Evolutionary conservation across 2,113 vertebrate genomes (phyloP), one percentile per base, ranked within the genome.

Genomic region (Coregonus clupeaformis): DNA sequence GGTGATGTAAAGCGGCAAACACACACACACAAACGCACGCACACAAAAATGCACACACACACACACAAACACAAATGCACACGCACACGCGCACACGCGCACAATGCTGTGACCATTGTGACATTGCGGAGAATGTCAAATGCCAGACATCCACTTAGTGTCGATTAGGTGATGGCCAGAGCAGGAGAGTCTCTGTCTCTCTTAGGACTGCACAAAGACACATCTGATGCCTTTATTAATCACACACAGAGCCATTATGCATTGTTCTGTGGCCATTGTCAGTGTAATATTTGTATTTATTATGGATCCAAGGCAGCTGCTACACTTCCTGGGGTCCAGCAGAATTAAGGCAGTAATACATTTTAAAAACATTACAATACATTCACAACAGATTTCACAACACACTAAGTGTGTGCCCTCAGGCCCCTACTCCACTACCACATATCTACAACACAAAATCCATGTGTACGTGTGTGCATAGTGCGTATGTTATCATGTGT

Each of bases 131-230:
- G 4, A 60, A 70, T 77, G 71, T 77, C 73, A 74, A 16, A 52
- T 62, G 81, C 71, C 81, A 79, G 71, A 77, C 69, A 68, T 69
- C 32, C 77, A 77, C 76, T 82, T 32, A 74, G 57, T 22, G 27
- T 32, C 72, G 72, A 75, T 76, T 49, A 77, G 36, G 9, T 42
- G 36, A 42, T 42, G 72, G 64, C 32, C 14, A 12, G 16, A 68
- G 1, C 11, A 59, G 1, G 6, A 52, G 25, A 11, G 42, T n/a
- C 12, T 65, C 49, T 42, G 42, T n/a, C 12, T 65, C 49, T 42
- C 75, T 70, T 77, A 32, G 69, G 14, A 42, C 60, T 11, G 60
- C 60, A 62, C 22, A 62, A 62, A 62, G 20, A 25, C 52, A 55
- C 14, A 20, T 20, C 49, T 13, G 18, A 55, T 20, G 16, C 18